Evolutionary conservation across 1,140 invertebrate genomes (phyloP).

Genomic region (Caenorhabditis brenneri): DNA sequence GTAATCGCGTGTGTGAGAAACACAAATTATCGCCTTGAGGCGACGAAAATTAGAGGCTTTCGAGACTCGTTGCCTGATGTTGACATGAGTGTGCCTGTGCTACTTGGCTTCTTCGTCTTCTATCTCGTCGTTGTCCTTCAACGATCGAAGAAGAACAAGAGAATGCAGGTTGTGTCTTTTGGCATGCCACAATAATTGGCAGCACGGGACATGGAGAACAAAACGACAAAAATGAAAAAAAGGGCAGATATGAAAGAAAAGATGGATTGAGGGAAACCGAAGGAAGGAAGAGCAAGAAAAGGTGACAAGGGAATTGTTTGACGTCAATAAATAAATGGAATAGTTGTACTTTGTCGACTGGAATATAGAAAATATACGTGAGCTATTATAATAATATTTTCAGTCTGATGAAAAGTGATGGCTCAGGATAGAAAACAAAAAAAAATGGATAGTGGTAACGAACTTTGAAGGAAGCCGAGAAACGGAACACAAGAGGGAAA

Average conservation of each 20-base stretch:
- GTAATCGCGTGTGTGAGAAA: slow-evolving; percentile 31
- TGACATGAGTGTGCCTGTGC: neutral
- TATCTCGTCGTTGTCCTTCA: neutral
- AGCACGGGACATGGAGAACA: neutral
- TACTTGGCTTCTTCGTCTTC: slow-evolving; percentile 25
- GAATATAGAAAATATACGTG: neutral
- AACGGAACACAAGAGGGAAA: too few relatives aligned
- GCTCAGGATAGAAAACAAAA: too few relatives aligned
- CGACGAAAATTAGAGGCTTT: slow-evolving; percentile 41
- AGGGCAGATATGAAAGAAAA: neutral
- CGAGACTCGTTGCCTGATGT: neutral
- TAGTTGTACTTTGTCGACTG: neutral
- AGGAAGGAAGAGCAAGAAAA: slow-evolving; percentile 1
- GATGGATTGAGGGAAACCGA: neutral
- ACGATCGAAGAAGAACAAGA: neutral
- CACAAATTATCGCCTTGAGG: slow-evolving; percentile 30
- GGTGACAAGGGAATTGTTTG: slow-evolving; percentile 15
- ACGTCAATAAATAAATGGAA: neutral
- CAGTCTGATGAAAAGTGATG: too few relatives aligned
- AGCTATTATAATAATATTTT: too few relatives aligned
- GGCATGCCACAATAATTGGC: slow-evolving; percentile 35
- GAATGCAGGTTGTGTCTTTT: neutral
- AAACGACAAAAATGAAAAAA: neutral
- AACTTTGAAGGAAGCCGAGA: too few relatives aligned
- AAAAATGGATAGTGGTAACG: too few relatives aligned